Conservation (phyloP, 1,140 invertebrate species). For the Platorchestia sp. region DNA sequence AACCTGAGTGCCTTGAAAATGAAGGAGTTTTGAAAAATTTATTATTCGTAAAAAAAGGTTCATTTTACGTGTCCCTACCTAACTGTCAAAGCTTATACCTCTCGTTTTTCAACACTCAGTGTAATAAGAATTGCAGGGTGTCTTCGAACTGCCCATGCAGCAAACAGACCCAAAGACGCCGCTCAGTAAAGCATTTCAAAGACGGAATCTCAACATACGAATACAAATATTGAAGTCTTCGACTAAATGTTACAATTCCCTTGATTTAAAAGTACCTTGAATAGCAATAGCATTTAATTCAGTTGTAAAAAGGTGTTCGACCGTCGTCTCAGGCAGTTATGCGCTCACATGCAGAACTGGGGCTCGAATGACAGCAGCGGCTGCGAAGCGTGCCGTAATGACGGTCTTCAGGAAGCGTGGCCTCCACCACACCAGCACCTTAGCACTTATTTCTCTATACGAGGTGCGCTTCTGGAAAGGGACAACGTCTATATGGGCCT, state of each 20-base stretch:
- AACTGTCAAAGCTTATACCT: too few species aligned
- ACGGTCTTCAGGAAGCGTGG: background rate
- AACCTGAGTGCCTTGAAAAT: too few species aligned
- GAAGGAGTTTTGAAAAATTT: too few species aligned
- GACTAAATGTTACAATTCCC: background rate
- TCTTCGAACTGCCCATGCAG: too few species aligned
- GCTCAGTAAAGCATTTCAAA: too few species aligned
- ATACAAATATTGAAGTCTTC: background rate
- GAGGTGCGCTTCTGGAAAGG: background rate
- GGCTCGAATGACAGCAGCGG: background rate
- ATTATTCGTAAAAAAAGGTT: too few species aligned
- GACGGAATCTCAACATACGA: background rate
- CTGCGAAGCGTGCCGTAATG: background rate
- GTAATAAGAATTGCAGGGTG: too few species aligned
- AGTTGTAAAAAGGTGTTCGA: background rate
- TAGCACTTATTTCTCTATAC: background rate
- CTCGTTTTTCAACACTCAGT: too few species aligned
- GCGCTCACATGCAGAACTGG: background rate
- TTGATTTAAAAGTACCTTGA: background rate
- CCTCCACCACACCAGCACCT: background rate
- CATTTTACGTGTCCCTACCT: too few species aligned
- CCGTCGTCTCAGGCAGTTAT: background rate
- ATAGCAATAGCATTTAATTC: too few species aligned
- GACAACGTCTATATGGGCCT: background rate
- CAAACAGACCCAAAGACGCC: too few species aligned